Evolutionary conservation across 2,888 invertebrate genomes (phyloP).

Genomic region (Epinotia ramella): DNA sequence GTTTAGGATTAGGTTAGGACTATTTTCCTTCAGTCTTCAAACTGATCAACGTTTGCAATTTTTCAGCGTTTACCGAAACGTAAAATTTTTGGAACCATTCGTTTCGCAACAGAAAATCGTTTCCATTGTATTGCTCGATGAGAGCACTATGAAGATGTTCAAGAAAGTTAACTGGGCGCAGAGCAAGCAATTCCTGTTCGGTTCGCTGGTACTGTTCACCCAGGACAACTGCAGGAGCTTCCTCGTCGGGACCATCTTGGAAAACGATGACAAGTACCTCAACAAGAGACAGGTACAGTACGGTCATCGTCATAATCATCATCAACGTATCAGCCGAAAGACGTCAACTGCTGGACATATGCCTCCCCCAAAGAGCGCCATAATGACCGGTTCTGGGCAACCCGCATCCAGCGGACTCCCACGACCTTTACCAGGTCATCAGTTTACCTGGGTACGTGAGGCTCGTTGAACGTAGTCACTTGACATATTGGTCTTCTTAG

Average conservation of each 20-base stretch:
- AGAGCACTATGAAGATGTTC: constrained; percentile 58
- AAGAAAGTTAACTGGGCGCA: constrained; percentile 71
- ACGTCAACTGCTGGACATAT: too few relatives aligned
- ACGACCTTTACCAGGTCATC: too few relatives aligned
- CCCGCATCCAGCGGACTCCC: too few relatives aligned
- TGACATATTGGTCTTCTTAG: too few relatives aligned
- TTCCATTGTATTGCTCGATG: constrained; percentile 63
- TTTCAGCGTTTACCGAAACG: constrained; percentile 71
- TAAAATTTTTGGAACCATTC: constrained; percentile 70
- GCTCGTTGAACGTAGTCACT: too few relatives aligned
- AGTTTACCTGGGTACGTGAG: too few relatives aligned
- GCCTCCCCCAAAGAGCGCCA: too few relatives aligned
- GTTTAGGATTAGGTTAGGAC: too few relatives aligned
- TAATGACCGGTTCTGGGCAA: too few relatives aligned
- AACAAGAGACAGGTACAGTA: constrained; percentile 64
- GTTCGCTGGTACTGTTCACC: constrained; percentile 90
- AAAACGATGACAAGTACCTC: constrained; percentile 75
- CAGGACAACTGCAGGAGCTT: constrained; percentile 88
- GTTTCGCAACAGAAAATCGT: constrained; percentile 69
- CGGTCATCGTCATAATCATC: too few relatives aligned
- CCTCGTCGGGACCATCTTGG: constrained; percentile 87
- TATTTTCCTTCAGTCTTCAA: background rate
- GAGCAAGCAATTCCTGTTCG: constrained; percentile 87
- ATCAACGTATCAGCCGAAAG: too few relatives aligned
- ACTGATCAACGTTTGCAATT: background rate